Conservation (phyloP, 2,888 invertebrate genomes). For the Callinectes sapidus region DNA sequence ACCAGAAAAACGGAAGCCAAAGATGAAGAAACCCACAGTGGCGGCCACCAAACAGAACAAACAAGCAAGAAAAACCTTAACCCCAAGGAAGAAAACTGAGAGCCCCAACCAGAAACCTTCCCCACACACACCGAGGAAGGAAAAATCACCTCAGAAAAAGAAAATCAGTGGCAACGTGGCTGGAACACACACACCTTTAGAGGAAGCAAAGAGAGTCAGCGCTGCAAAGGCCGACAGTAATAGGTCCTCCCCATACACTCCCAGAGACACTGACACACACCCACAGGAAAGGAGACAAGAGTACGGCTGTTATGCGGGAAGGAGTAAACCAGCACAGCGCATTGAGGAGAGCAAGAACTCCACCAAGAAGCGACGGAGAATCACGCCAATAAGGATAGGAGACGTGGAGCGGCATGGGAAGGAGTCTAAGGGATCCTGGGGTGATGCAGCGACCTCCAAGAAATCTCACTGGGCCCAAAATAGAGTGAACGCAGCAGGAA, state of each 20-base stretch:
- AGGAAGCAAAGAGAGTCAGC: neutral
- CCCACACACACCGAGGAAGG: neutral
- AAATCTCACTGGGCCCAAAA: neutral
- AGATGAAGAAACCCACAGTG: neutral
- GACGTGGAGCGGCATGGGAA: slow-evolving; percentile 13
- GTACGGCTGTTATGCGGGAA: neutral
- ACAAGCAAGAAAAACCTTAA: neutral
- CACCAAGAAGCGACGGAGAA: slow-evolving; percentile 47
- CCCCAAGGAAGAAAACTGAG: neutral
- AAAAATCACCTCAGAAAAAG: neutral
- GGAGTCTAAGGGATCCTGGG: neutral
- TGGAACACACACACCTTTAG: neutral
- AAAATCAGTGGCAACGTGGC: neutral
- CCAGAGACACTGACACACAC: neutral
- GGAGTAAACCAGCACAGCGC: neutral
- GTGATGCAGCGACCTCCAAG: neutral
- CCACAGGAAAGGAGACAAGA: neutral
- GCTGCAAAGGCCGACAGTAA: neutral
- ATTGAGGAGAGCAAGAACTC: neutral
- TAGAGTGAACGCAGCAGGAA: neutral
- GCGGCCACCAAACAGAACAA: slow-evolving; percentile 3
- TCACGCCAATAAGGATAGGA: slow-evolving; percentile 57
- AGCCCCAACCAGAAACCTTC: neutral
- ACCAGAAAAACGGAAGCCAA: slow-evolving; percentile 17
- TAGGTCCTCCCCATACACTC: neutral